Evolutionary conservation across 2,113 vertebrate genomes (phyloP).

Genomic region (Acrocephalus kingi): DNA sequence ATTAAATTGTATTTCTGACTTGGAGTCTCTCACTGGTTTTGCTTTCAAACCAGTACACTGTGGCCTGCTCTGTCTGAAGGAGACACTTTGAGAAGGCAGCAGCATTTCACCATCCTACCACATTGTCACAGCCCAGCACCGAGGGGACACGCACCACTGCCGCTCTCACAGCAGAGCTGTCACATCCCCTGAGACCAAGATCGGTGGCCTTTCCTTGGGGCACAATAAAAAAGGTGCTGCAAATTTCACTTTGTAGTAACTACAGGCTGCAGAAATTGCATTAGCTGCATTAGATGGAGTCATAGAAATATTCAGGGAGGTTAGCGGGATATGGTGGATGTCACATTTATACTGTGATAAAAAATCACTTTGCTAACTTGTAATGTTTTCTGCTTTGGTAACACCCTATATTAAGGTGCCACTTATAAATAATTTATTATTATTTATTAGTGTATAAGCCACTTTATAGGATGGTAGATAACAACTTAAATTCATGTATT

Average conservation of each 20-base stretch:
- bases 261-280: constrained; percentile 72
- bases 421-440: constrained; percentile 79
- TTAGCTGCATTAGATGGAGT: constrained; percentile 73
- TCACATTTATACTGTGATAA: constrained; percentile 70
- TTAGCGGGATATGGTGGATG: constrained; percentile 65
- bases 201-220: constrained; percentile 62
- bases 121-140: constrained; percentile 20
- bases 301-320: constrained; percentile 66
- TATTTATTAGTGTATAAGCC: constrained; percentile 81
- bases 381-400: constrained; percentile 75
- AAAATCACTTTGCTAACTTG: constrained; percentile 79
- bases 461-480: constrained; percentile 77
- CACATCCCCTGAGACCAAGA: constrained; percentile 14
- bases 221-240: constrained; percentile 57
- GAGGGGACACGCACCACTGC: background rate
- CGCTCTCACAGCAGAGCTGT: background rate
- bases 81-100: too few species aligned
- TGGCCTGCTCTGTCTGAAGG: too few species aligned
- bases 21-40: too few species aligned
- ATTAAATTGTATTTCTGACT: too few species aligned
- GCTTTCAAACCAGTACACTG: too few species aligned
- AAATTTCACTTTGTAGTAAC: constrained; percentile 77
- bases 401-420: constrained; percentile 77
- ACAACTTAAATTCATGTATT: constrained; percentile 84
- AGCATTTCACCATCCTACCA: too few species aligned